Evolutionary conservation across 2,113 vertebrate genomes (phyloP).

Genomic region (Erinaceus europaeus): DNA sequence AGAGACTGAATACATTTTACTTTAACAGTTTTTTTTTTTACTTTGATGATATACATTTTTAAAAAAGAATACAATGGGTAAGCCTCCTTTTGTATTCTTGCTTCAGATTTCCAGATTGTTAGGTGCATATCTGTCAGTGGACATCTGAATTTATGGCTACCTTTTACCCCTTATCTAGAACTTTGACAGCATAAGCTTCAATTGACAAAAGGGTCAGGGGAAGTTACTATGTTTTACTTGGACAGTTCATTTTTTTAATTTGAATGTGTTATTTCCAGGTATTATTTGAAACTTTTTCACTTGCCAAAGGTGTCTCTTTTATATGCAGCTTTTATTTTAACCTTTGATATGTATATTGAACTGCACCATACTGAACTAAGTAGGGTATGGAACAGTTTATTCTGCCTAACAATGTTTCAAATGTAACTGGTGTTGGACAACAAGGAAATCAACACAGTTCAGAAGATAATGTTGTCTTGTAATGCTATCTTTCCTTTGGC

Average conservation of each 20-base stretch:
- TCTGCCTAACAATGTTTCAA: constrained; percentile 16
- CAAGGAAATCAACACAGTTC: background rate
- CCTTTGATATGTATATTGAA: background rate
- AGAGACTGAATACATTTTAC: background rate
- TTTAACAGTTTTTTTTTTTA: background rate
- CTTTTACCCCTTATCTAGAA: background rate
- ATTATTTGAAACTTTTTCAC: background rate
- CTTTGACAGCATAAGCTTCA: background rate
- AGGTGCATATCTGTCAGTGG: background rate
- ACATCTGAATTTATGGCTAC: background rate
- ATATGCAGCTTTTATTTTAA: background rate
- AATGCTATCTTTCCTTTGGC: background rate
- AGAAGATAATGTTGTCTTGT: background rate
- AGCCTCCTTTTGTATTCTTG: background rate
- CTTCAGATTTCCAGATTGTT: background rate
- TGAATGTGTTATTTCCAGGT: background rate
- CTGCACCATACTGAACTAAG: background rate
- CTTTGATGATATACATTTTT: background rate
- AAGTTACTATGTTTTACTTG: background rate
- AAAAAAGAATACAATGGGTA: background rate
- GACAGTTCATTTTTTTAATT: background rate
- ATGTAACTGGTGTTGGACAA: background rate
- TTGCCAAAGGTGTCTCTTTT: background rate
- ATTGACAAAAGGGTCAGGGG: background rate
- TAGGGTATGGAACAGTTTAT: background rate